Conservation (phyloP, 2,113 vertebrate species). For the Ciconia maguari region DNA sequence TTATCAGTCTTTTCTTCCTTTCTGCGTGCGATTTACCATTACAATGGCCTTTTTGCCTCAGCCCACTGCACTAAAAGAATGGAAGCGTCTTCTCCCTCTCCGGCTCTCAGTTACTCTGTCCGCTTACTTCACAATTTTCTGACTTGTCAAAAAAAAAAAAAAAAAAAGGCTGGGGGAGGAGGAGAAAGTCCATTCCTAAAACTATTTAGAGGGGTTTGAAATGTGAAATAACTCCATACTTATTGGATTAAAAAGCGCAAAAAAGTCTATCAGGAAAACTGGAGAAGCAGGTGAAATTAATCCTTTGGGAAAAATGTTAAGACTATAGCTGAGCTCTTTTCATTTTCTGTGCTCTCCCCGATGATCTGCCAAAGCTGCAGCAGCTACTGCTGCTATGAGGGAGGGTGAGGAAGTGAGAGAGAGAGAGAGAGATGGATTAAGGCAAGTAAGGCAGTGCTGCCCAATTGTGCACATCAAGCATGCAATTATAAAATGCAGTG, state of each 20-base stretch:
- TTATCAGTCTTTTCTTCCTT: constrained; percentile 75
- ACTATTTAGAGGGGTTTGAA: neutral
- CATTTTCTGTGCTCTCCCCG: neutral
- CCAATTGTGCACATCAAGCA: constrained; percentile 36
- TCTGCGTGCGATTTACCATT: constrained; percentile 86
- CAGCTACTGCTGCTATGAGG: constrained; percentile 22
- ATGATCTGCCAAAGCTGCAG: constrained; percentile 14
- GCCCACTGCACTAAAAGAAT: constrained; percentile 85
- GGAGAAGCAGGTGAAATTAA: constrained; percentile 55
- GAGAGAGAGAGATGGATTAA: constrained; percentile 17
- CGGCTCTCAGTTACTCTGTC: constrained; percentile 35
- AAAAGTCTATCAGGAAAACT: neutral
- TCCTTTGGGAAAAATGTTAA: constrained; percentile 29
- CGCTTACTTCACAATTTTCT: constrained; percentile 62
- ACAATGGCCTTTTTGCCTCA: constrained; percentile 87
- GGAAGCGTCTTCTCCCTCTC: constrained; percentile 70
- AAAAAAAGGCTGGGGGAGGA: neutral
- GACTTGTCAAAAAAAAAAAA: constrained; percentile 35
- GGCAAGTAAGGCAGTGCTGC: neutral
- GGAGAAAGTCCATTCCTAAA: neutral
- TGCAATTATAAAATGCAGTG: constrained; percentile 11
- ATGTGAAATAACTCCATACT: neutral
- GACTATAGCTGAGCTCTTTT: neutral
- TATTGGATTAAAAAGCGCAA: neutral
- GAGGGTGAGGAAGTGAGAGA: neutral